These are phyloP conservation scores for Scyliorhinus canicula DNA, from an alignment of 2,797 vertebrate species.

Conservation along the genomic window DNA sequence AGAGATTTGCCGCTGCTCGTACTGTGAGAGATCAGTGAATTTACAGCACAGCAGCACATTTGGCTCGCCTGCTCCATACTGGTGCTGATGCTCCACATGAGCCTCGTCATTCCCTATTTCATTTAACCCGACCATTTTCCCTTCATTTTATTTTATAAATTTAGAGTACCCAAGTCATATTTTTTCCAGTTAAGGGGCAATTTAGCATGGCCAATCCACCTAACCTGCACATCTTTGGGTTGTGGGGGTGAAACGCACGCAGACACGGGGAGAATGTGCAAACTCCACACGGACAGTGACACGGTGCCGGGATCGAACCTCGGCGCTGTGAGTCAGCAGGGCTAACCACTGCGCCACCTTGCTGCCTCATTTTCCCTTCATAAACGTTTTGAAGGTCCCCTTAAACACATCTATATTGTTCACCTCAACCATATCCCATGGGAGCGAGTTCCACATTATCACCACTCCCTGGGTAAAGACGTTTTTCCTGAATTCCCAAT, in stretches of 20 bases:
- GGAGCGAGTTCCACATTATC: background rate
- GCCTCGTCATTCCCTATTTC: background rate
- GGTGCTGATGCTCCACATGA: background rate
- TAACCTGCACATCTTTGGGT: too few relatives aligned
- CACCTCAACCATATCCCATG: background rate
- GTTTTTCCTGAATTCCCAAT: background rate
- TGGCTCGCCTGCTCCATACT: too few relatives aligned
- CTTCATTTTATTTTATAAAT: too few relatives aligned
- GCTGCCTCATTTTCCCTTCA: background rate
- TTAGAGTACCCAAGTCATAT: too few relatives aligned
- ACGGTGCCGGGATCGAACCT: too few relatives aligned
- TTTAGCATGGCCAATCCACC: too few relatives aligned
- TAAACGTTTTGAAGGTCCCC: background rate
- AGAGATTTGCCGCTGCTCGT: background rate
- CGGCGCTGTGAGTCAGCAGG: too few relatives aligned
- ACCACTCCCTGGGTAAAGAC: background rate
- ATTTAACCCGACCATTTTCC: background rate
- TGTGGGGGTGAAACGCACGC: too few relatives aligned
- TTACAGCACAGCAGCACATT: background rate
- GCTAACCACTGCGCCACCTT: too few relatives aligned
- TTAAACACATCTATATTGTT: background rate
- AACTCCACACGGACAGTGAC: too few relatives aligned
- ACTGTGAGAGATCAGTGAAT: background rate
- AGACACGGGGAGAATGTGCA: too few relatives aligned
- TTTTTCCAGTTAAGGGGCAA: too few relatives aligned